Evolutionary conservation across 1,140 invertebrate genomes (phyloP), one percentile per base, ranked within the genome.

Genomic region (Drosophila sucinea): DNA sequence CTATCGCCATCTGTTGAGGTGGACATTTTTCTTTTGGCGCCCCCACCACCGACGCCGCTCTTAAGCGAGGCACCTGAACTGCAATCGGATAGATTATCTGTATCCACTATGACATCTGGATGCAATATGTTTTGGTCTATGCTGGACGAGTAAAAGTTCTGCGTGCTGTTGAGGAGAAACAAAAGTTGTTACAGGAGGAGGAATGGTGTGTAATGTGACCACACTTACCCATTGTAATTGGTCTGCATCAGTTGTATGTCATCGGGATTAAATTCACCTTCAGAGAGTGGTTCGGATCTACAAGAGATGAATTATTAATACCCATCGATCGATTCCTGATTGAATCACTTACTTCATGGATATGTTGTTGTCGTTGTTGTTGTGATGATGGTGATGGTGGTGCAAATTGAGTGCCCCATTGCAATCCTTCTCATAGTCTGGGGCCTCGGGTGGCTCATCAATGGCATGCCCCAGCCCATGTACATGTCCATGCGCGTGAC

Each of bases 71-170:
- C 78, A 17, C 74, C 73, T n/a, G 82, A 85, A 51, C 81, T 91
- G 73, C 90, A 91, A 54, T 92, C 91, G n/a, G 91, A 90, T 0
- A 92, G 60, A 66, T 92, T 90, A 41, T 92, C 91, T 8, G 91
- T 92, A 25, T 92, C 91, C 7, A 92, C 91, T 44, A 92, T 92
- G 6, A 92, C 91, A 69, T 92, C 91, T 27, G 91, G 91, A 67
- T 92, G 91, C 41, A 92, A 62, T 7, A 92, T 90, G 25, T 92
- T 92, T 32, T 76, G 79, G 35, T 92, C 91, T 5, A 91, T 77
- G 38, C 77, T 81, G n/a, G 81, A 81, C 25, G 90, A 82, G 54
- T 91, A 91, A 33, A 78, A 91, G 77, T 90, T 90, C 40, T 91
- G 90, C 1, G 90, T 79, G 1, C 90, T 91, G 67, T 2, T 61